Percentiles rank a stretch among this genome's conserved stretches.
Evolutionary conservation across 2,888 invertebrate genomes (phyloP).

Genomic region (Callosobruchus maculatus): DNA sequence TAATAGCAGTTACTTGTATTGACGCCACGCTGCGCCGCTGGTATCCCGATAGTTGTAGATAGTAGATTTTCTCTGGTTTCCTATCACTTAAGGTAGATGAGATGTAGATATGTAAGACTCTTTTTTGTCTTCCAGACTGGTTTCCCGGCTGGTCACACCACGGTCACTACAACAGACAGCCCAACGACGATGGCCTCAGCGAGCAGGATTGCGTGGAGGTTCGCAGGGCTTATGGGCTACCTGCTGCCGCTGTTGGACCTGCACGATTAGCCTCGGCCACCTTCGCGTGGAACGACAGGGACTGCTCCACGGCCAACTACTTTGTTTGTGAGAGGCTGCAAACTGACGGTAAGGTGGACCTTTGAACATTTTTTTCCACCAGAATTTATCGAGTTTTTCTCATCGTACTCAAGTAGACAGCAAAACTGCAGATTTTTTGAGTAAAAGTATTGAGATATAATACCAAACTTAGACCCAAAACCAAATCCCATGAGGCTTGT

Average conservation of each 20-base stretch:
- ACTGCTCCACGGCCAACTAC: slow-evolving; percentile 69
- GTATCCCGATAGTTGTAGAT: no score
- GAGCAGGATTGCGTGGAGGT: slow-evolving; percentile 80
- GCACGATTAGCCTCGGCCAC: slow-evolving; percentile 49
- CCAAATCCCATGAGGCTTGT: no score
- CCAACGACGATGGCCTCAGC: slow-evolving; percentile 78
- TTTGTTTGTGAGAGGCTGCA: slow-evolving; percentile 72
- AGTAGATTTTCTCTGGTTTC: no score
- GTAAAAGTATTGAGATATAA: no score
- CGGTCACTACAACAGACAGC: slow-evolving; percentile 64
- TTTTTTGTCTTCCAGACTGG: slow-evolving; percentile 61
- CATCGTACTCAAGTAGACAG: no score
- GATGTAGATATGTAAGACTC: no score
- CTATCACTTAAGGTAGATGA: no score
- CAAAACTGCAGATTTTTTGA: no score
- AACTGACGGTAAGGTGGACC: slow-evolving; percentile 56
- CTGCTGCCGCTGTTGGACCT: slow-evolving; percentile 50
- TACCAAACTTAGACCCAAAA: no score
- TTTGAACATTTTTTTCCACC: no score
- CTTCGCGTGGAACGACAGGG: slow-evolving; percentile 81
- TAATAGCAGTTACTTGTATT: no score
- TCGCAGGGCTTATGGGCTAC: slow-evolving; percentile 62
- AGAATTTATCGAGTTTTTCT: not conserved
- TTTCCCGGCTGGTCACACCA: slow-evolving; percentile 76
- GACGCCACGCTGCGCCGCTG: no score